Base-by-base conservation (phyloP, 2,797 vertebrate species). In the Anisognathus igniventris region DNA sequence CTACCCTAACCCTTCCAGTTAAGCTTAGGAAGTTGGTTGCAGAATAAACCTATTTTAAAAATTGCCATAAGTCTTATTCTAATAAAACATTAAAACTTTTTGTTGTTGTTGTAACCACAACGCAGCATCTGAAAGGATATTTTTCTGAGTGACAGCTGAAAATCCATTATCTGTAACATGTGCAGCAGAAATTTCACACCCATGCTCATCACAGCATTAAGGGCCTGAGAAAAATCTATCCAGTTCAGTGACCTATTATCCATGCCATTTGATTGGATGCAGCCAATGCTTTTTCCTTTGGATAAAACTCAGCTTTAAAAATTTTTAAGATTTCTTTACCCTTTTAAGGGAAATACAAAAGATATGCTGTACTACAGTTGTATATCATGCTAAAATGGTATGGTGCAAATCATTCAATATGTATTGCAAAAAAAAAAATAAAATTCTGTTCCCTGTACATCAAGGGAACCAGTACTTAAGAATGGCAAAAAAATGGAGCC, bases 171-270 rank as follows among this genome's bases (percentile, higher is more conserved):
- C 79, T 66, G 19, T 70, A 92, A 85, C 4, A 2, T 6, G 47
- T 70, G 54, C 79, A 91, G 61, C 50, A 94, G 64, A 84, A 95
- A 84, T 89, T 95, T 91, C 48, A 86, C 53, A 89, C 84, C 86
- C 21, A 35, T 45, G 86, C 50, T 81, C 39, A 7, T 67, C 65
- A 45, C 6, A 80, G 61, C 57, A 87, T 76, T 84, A 73, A 45
- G 28, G 48, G 73, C 25, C 61, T 73, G 48, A 95, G 90, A 95
- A 96, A 56, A 92, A 84, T 70, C 42, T 61, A 13, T 90, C 79
- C 72, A 65, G 50, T 58, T 90, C 67, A 88, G 62, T 92, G 84
- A 92, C 88, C 89, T 84, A 17, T 62, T 90, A 86, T 76, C 62
- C 39, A 31, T 24, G 51, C 20, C 61, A 24, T 83, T 88, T 83